phyloP scores from a whole-genome alignment of 1,140 invertebrate species.

The Babylonia areolata region DNA sequence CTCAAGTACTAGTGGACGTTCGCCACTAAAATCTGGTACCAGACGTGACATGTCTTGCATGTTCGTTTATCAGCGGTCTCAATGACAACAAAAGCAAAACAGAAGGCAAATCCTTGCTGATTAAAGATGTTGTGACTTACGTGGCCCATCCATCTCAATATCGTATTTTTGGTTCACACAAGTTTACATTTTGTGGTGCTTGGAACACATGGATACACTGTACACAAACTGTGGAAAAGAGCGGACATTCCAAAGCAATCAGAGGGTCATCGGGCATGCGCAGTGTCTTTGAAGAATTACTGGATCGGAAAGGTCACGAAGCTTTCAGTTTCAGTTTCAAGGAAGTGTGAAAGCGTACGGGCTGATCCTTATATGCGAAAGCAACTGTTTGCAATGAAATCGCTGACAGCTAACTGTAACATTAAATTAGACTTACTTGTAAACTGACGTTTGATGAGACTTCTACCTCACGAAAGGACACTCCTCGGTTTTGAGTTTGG shows the following conservation, averaged over 20 bases:
- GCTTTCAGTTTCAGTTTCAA: too few relatives aligned
- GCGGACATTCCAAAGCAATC: background rate
- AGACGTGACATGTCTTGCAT: background rate
- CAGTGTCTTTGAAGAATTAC: background rate
- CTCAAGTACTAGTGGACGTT: background rate
- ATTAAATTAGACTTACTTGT: too few relatives aligned
- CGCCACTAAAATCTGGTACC: background rate
- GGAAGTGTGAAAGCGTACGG: too few relatives aligned
- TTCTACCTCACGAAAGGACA: too few relatives aligned
- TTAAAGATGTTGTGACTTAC: background rate
- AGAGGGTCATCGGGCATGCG: background rate
- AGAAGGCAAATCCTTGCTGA: background rate
- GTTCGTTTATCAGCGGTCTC: background rate
- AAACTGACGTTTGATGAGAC: too few relatives aligned
- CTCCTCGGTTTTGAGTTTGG: too few relatives aligned
- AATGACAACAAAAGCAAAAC: background rate
- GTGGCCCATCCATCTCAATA: background rate
- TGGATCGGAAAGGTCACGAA: background rate
- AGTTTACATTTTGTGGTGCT: background rate
- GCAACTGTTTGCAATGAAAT: too few relatives aligned
- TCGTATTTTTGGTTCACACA: background rate
- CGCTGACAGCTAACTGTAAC: too few relatives aligned
- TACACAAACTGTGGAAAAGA: background rate
- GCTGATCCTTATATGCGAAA: too few relatives aligned
- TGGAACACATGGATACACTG: conserved; percentile 11